Conservation (phyloP, 1,140 invertebrate genomes). For the Heliconius himera region DNA sequence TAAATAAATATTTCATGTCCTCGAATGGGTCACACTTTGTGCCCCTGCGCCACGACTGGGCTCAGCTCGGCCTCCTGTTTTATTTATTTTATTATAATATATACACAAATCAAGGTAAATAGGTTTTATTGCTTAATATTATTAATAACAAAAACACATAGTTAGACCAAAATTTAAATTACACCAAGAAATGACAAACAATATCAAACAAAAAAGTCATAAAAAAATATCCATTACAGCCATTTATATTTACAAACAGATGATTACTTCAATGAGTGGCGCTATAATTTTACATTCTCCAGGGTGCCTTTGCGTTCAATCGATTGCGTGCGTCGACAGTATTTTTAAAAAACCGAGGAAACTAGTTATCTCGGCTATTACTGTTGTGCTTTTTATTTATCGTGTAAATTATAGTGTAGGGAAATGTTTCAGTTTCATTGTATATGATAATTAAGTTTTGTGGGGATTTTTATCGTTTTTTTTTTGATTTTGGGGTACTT, state of each 20-base stretch:
- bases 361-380: slow-evolving; percentile 36
- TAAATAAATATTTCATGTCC: too few species aligned
- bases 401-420: slow-evolving; percentile 33
- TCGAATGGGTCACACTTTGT: too few species aligned
- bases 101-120: too few species aligned
- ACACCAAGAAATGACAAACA: too few species aligned
- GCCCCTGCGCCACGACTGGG: too few species aligned
- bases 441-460: slow-evolving; percentile 27
- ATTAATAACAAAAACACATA: too few species aligned
- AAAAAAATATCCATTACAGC: not conserved
- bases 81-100: too few species aligned
- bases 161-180: too few species aligned
- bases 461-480: not conserved
- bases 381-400: slow-evolving; percentile 36
- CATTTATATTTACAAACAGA: slow-evolving; percentile 1
- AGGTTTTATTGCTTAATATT: too few species aligned
- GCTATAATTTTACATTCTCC: slow-evolving; percentile 21
- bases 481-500: not conserved
- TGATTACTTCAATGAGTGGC: slow-evolving; percentile 10
- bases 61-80: too few species aligned
- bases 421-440: slow-evolving; percentile 27
- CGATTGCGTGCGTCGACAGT: slow-evolving; percentile 32
- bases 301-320: slow-evolving; percentile 30
- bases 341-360: slow-evolving; percentile 36
- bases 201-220: not conserved